These are phyloP conservation scores for Progne subis DNA, from an alignment of 2,113 vertebrate species.

Conservation along the genomic window DNA sequence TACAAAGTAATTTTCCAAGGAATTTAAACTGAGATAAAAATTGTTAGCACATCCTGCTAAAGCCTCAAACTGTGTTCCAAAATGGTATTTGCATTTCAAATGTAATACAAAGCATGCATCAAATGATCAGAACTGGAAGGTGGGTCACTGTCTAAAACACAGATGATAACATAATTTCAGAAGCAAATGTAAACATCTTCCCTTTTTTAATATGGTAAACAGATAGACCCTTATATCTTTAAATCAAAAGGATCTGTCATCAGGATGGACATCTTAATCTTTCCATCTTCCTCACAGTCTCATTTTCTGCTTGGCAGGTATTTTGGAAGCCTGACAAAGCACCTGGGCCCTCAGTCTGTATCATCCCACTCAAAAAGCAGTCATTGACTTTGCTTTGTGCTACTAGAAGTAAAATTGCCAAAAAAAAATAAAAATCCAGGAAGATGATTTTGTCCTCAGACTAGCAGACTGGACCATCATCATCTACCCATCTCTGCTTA, in stretches of 20 bases:
- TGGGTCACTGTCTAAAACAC: neutral
- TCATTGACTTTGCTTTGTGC: neutral
- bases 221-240: neutral
- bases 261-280: neutral
- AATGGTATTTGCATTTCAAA: neutral
- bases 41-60: neutral
- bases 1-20: neutral
- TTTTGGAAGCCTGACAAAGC: constrained; percentile 18
- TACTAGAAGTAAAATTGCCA: neutral
- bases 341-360: neutral
- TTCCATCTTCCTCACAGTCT: neutral
- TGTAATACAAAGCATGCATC: neutral
- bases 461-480: neutral
- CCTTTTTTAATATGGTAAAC: neutral
- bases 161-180: neutral
- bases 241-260: neutral
- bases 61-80: neutral
- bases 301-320: neutral
- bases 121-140: neutral
- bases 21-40: neutral
- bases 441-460: neutral
- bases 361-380: neutral
- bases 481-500: neutral
- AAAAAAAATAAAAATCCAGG: neutral
- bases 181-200: neutral